phyloP scores from a whole-genome alignment of 2,113 vertebrate genomes.

The Zosterops hypoxanthus region DNA sequence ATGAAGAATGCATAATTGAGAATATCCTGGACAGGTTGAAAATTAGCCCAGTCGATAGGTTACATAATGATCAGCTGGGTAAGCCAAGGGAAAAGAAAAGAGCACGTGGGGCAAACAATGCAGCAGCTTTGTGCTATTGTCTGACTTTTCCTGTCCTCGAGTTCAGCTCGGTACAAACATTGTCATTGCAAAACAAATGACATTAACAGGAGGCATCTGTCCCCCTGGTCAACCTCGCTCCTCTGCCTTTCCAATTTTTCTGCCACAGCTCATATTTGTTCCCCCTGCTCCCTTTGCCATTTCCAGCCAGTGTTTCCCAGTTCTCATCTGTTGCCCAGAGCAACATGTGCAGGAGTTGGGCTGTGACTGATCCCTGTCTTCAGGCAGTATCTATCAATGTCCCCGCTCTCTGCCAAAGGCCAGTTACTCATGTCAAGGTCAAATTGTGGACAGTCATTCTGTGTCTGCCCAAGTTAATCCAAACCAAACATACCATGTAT shows the following conservation, averaged over 20 bases:
- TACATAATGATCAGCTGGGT: slow-evolving; percentile 57
- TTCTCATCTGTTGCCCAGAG: neutral
- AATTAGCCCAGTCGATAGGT: slow-evolving; percentile 48
- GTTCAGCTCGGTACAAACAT: slow-evolving; percentile 50
- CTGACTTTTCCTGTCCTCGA: slow-evolving; percentile 49
- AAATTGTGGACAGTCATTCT: slow-evolving; percentile 60
- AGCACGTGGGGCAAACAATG: slow-evolving; percentile 24
- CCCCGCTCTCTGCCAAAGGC: slow-evolving; percentile 24
- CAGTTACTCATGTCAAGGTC: slow-evolving; percentile 65
- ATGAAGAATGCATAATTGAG: slow-evolving; percentile 62
- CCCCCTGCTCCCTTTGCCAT: neutral
- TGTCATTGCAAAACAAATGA: slow-evolving; percentile 17
- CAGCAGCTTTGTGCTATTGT: slow-evolving; percentile 32
- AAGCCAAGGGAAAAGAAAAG: slow-evolving; percentile 50
- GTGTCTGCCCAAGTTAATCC: slow-evolving; percentile 60
- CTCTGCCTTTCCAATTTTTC: neutral
- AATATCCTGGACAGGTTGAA: slow-evolving; percentile 69
- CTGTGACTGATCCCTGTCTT: slow-evolving; percentile 47
- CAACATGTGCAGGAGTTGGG: neutral
- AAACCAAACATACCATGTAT: slow-evolving; percentile 59
- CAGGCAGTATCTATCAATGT: slow-evolving; percentile 37
- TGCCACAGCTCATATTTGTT: accelerated
- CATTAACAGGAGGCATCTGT: slow-evolving; percentile 34
- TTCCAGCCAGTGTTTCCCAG: neutral
- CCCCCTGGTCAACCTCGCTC: neutral